Evolutionary conservation across 2,888 invertebrate genomes (phyloP).

Genomic region (Habroteleia sp.): DNA sequence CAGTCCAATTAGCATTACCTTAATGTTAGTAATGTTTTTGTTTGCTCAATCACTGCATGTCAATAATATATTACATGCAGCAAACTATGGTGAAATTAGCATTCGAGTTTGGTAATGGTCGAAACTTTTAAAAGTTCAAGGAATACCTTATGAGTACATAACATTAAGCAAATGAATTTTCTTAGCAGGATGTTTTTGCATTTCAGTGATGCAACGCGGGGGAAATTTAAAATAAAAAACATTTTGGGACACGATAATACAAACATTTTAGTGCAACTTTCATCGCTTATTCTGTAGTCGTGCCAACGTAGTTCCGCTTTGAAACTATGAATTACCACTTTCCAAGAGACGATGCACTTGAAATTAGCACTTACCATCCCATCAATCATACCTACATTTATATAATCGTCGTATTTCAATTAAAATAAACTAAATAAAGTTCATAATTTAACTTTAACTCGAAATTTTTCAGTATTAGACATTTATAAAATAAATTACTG

Average conservation of each 20-base stretch:
- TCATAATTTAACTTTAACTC: neutral
- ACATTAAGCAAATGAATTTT: neutral
- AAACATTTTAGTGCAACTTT: constrained; percentile 20
- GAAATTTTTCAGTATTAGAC: neutral
- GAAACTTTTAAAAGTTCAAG: constrained; percentile 20
- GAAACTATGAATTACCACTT: constrained; percentile 40
- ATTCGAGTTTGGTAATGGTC: constrained; percentile 5
- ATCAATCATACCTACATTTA: constrained; percentile 36
- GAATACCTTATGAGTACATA: neutral
- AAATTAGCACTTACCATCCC: constrained; percentile 24
- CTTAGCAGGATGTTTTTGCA: neutral
- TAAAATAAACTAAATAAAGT: too few relatives aligned
- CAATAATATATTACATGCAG: neutral
- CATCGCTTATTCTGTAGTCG: constrained; percentile 11
- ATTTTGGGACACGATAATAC: neutral
- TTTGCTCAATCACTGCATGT: too few relatives aligned
- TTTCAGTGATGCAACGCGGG: neutral
- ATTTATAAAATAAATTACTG: too few relatives aligned
- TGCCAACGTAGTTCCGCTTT: constrained; percentile 19
- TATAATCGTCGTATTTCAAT: constrained; percentile 10
- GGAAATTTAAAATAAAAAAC: neutral
- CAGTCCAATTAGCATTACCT: constrained; percentile 5
- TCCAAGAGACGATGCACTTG: constrained; percentile 42
- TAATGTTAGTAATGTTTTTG: too few relatives aligned
- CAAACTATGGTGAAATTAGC: neutral